Base-by-base conservation (phyloP, 1,140 invertebrate genomes). In the Brachionus rubens region DNA sequence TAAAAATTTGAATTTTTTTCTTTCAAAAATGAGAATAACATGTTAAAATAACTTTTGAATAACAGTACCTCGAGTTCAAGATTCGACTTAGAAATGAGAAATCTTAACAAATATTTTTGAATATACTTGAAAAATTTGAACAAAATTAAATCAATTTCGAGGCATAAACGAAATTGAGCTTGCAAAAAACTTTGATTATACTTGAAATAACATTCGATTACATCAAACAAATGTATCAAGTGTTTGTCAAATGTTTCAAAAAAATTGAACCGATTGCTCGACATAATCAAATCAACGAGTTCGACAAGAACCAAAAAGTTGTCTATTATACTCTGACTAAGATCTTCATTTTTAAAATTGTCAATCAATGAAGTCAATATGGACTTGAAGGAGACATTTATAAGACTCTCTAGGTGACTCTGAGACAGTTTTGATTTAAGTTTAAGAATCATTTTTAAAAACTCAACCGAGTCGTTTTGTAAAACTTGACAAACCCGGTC, bases 81-180 rank as follows among this genome's bases (percentile, higher is more conserved):
- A 65, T 65, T 43, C 19, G 30, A 41, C 19, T 59, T 59, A n/a
- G 41, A 43, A 26, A 65, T 65, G 3, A 65, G 24, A 65, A 24
- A 65, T 1, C 40, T 36, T 12, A 65, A 41, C 21, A 65, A 43
- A 65, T 43, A 65, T 26, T 65, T 65, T 65, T 65, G 59, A 65
- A 65, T 65, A 26, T 43, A 65, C 43, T 65, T 65, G n/a, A 65
- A 65, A 65, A 65, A 65, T 65, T 65, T 65, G 12, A 65, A 65
- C 19, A 65, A 46, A 43, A 43, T 43, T 28, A 65, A 24, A 26
- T 65, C 59, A 5, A 65, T 65, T 14, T 24, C 16, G 16, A 65
- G 7, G 7, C 33, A 41, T 46, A 65, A 6, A 5, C 30, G 28
- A 41, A 43, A 43, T 43, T 65, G 59, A 24, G n/a, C 24, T 24